Evolutionary conservation across 2,797 vertebrate genomes (phyloP).

Genomic region (Lepilemur ruficaudatus): DNA sequence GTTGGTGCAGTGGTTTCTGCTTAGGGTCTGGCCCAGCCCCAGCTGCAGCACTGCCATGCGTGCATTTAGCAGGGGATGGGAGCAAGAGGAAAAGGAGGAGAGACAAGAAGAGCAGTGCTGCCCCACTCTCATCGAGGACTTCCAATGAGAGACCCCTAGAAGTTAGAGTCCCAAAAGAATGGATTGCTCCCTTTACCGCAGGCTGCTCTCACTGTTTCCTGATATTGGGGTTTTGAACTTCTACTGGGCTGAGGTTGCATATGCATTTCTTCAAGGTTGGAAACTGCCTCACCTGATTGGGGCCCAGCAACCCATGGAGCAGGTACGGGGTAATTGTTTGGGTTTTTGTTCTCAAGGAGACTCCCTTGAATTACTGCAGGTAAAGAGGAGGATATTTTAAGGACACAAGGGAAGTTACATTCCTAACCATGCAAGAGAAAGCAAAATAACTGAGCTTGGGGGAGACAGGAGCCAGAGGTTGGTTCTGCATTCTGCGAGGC

Average conservation of each 20-base stretch:
- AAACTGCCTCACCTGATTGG: background rate
- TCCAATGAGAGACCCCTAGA: background rate
- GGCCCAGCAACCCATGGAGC: background rate
- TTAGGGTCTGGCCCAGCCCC: background rate
- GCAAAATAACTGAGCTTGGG: background rate
- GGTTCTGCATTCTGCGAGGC: background rate
- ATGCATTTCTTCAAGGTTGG: background rate
- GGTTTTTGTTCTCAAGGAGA: background rate
- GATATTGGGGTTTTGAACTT: background rate
- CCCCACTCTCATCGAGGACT: background rate
- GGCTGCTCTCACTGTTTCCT: background rate
- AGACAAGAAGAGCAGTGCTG: background rate
- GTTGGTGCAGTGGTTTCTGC: background rate
- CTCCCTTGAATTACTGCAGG: background rate
- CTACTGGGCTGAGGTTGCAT: background rate
- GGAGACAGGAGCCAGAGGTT: background rate
- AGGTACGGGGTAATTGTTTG: background rate
- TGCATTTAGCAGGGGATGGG: background rate
- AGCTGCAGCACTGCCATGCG: background rate
- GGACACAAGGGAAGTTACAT: background rate
- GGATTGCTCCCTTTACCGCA: background rate
- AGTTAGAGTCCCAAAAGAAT: background rate
- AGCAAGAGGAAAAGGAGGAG: background rate
- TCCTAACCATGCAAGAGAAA: background rate
- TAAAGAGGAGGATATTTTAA: background rate